Evolutionary conservation across 2,888 invertebrate genomes (phyloP), one percentile per base, ranked within the genome.

Genomic region (Pocota personata): DNA sequence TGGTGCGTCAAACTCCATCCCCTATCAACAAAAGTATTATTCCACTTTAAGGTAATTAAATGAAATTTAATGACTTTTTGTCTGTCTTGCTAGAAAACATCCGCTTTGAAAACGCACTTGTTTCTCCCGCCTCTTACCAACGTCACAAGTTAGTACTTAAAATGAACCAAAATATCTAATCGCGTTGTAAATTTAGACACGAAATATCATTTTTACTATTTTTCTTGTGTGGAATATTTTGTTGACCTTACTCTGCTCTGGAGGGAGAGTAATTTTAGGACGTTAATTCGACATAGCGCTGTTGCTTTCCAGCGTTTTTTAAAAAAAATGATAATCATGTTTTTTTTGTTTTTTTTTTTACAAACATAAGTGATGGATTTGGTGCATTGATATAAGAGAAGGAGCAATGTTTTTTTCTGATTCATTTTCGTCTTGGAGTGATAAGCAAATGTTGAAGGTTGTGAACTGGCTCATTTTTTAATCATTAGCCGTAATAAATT

Each of bases 401-500:
- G 7, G n/a, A 40, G 21, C 37, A 21, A 62, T 43, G 52, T 0
- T 7, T 52, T n/a, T 16, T 27, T 58, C 3, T 57, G 21, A 30
- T 71, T 43, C n/a, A 37, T 73, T 16, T 24, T 57, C 52, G 50
- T 52, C 50, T 14, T 10, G 24, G 14, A 14, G 21, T n/a, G 76
- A 66, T 66, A 75, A 76, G 37, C n/a, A n/a, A 37, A 50, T 40
- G 10, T 3, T 14, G n/a, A 3, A 35, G 73, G 66, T 67, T 66
- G 12, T 19, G 50, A 58, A 32, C 58, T 66, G 73, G 50, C 58
- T 66, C 35, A 66, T 48, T 35, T 43, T 67, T 52, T 80, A 66
- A 80, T 80, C 73, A 66, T 60, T 73, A 35, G 21, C 24, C 60
- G 50, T 1, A 66, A 66, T 57, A 67, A 73, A 73, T 80, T 80